phyloP scores from a whole-genome alignment of 2,113 vertebrate genomes.

The Salvelinus alpinus region DNA sequence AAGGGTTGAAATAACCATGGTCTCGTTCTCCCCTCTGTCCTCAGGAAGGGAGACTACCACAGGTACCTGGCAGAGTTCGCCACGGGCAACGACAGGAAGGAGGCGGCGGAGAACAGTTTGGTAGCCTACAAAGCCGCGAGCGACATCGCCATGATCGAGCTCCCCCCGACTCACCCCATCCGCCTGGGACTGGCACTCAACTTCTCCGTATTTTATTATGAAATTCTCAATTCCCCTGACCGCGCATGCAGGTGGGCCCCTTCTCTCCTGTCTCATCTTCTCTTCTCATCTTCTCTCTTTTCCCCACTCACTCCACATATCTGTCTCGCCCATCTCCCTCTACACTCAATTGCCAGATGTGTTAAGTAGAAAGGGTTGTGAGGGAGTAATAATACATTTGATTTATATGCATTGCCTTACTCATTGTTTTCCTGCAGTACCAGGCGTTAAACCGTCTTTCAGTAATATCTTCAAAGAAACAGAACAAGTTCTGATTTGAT shows the following conservation, averaged over 20 bases:
- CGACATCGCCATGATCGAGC: slow-evolving; percentile 95
- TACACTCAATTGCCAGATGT: neutral
- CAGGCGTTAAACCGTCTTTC: neutral
- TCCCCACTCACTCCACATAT: too few species aligned
- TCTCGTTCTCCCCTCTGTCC: neutral
- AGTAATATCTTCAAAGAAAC: neutral
- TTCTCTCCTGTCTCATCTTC: too few species aligned
- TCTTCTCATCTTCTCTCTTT: neutral
- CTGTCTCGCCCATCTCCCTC: neutral
- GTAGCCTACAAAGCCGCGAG: slow-evolving; percentile 97
- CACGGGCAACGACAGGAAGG: slow-evolving; percentile 96
- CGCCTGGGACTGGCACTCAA: slow-evolving; percentile 96
- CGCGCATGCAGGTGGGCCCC: slow-evolving; percentile 88
- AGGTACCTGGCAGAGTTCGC: slow-evolving; percentile 98
- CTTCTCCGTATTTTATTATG: slow-evolving; percentile 99
- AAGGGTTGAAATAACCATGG: neutral
- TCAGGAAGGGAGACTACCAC: slow-evolving; percentile 99
- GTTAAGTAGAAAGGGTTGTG: neutral
- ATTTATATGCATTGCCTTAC: neutral
- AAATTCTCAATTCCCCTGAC: slow-evolving; percentile 99
- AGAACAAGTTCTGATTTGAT: too few species aligned
- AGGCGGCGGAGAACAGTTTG: slow-evolving; percentile 96
- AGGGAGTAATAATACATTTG: neutral
- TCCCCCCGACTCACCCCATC: slow-evolving; percentile 94
- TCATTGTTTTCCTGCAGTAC: neutral